Percentiles rank a stretch among this genome's conserved stretches.
phyloP scores from a whole-genome alignment of 2,888 invertebrate genomes.

The Patella ulyssiponensis region DNA sequence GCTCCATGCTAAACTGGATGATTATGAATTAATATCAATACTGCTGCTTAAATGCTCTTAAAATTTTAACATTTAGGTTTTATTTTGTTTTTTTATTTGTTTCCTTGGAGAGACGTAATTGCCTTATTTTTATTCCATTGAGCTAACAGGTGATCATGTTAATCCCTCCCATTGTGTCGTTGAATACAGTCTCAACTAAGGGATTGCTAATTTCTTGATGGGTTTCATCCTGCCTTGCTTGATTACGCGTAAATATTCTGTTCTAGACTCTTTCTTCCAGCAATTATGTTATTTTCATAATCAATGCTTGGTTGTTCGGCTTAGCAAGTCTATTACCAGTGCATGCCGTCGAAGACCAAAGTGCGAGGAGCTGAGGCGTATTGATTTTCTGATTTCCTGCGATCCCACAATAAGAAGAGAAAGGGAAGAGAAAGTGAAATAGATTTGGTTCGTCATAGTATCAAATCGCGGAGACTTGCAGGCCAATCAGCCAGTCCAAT shows the following conservation, averaged over 20 bases:
- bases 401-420: slow-evolving; percentile 7
- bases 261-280: slow-evolving; percentile 7
- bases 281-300: slow-evolving; percentile 13
- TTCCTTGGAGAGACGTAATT: too few relatives aligned
- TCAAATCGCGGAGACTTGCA: slow-evolving; percentile 7
- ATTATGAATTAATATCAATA: too few relatives aligned
- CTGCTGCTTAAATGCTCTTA: neutral
- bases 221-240: neutral
- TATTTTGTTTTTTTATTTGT: too few relatives aligned
- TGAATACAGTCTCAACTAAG: neutral
- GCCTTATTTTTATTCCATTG: too few relatives aligned
- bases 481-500: slow-evolving; percentile 10
- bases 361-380: slow-evolving; percentile 7
- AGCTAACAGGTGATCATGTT: too few relatives aligned
- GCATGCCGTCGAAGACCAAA: neutral
- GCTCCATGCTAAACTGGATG: too few relatives aligned
- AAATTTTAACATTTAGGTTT: too few relatives aligned
- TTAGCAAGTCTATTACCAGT: slow-evolving; percentile 9
- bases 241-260: neutral
- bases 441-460: slow-evolving; percentile 3
- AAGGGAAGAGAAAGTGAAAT: slow-evolving; percentile 11
- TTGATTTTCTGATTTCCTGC: neutral
- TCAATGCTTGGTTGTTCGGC: slow-evolving; percentile 4
- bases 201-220: slow-evolving; percentile 9
- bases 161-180: neutral